A percentile compares a stretch with the other conserved stretches of the same genome.
Conservation (phyloP, 2,797 vertebrate genomes). For the Enteromius unitaeniatus region DNA sequence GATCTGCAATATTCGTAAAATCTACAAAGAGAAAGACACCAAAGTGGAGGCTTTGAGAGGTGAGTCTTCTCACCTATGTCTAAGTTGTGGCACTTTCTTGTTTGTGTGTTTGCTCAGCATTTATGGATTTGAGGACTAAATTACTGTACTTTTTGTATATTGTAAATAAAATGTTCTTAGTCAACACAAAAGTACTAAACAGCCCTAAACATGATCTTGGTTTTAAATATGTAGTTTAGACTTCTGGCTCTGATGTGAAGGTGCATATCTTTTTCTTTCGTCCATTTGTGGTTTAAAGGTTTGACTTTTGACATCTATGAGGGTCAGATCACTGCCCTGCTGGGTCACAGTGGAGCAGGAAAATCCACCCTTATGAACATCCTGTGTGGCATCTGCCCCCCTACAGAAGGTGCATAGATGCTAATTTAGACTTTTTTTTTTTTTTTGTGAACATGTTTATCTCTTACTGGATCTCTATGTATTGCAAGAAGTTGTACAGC, state of each 20-base stretch:
- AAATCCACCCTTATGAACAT: constrained; percentile 97
- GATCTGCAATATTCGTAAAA: constrained; percentile 90
- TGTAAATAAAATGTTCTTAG: neutral
- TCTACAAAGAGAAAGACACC: constrained; percentile 86
- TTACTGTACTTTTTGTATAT: neutral
- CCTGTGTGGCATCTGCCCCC: constrained; percentile 91
- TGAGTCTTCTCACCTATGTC: constrained; percentile 59
- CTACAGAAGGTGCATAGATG: constrained; percentile 75
- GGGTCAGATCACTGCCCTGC: constrained; percentile 94
- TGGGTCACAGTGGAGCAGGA: constrained; percentile 95
- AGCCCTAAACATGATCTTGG: neutral
- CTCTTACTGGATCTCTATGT: neutral
- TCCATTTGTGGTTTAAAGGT: constrained; percentile 70
- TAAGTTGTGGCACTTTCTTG: neutral
- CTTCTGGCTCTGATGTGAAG: neutral
- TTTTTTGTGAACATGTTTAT: neutral
- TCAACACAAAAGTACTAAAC: neutral
- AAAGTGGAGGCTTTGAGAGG: constrained; percentile 92
- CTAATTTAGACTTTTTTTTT: neutral
- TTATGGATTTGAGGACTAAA: neutral
- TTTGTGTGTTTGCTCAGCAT: neutral
- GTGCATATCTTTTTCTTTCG: neutral
- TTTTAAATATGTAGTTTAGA: neutral
- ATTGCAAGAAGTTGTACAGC: neutral
- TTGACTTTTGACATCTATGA: constrained; percentile 96